Conservation (phyloP, 2,113 vertebrate species). For the Acrocephalus arundinaceus region DNA sequence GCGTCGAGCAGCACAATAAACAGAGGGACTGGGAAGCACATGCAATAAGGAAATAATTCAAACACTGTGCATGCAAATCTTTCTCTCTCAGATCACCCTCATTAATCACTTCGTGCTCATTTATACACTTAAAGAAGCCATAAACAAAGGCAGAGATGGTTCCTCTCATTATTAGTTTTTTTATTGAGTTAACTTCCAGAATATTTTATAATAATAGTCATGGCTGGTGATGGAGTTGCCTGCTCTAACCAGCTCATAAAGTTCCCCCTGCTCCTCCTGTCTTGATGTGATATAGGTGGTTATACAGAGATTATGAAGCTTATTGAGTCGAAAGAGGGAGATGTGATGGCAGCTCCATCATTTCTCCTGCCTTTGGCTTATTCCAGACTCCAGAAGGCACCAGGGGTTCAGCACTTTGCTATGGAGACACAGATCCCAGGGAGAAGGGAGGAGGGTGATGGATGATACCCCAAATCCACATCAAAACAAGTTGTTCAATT, state of each 20-base stretch:
- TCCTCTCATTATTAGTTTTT: slow-evolving; percentile 63
- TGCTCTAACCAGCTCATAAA: slow-evolving; percentile 38
- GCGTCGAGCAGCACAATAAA: neutral
- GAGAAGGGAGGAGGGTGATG: neutral
- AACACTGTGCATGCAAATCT: slow-evolving; percentile 27
- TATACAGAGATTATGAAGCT: neutral
- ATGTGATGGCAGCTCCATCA: neutral
- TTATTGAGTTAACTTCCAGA: slow-evolving; percentile 57
- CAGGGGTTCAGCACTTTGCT: neutral
- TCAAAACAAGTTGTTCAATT: neutral
- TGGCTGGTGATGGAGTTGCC: slow-evolving; percentile 32
- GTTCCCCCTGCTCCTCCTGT: slow-evolving; percentile 27
- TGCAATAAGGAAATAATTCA: slow-evolving; percentile 48
- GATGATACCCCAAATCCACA: neutral
- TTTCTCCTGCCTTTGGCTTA: neutral
- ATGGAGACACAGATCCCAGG: neutral
- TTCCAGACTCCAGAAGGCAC: neutral
- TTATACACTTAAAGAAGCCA: slow-evolving; percentile 62
- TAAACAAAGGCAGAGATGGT: slow-evolving; percentile 44
- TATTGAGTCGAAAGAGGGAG: slow-evolving; percentile 2
- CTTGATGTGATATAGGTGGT: neutral
- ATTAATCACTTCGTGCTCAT: slow-evolving; percentile 51
- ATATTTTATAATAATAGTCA: slow-evolving; percentile 59
- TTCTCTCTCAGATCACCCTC: slow-evolving; percentile 23
- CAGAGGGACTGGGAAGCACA: slow-evolving; percentile 32